These are phyloP conservation scores for Hydropotes inermis DNA, from an alignment of 2,113 vertebrate species.

Conservation along the genomic window DNA sequence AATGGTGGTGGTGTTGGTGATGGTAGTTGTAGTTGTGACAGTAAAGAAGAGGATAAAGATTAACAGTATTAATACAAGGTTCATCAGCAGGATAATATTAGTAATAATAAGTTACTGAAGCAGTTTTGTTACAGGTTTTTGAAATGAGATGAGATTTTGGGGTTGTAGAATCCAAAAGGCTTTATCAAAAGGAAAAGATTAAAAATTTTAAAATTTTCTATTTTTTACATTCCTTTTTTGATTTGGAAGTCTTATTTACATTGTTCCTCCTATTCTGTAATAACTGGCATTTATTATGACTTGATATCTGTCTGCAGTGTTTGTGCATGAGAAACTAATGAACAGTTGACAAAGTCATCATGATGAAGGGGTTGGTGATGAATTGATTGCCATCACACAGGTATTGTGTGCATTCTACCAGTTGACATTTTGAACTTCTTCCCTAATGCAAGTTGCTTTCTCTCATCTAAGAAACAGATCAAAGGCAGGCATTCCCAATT, in stretches of 20 bases:
- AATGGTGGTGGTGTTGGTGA: neutral
- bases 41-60: neutral
- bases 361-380: slow-evolving; percentile 61
- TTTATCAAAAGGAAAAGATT: neutral
- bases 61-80: neutral
- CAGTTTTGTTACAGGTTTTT: neutral
- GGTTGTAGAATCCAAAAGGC: neutral
- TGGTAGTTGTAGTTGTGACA: neutral
- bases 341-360: slow-evolving; percentile 74
- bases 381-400: slow-evolving; percentile 59
- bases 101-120: neutral
- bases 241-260: slow-evolving; percentile 45
- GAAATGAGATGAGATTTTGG: neutral
- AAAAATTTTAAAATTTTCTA: neutral
- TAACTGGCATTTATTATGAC: slow-evolving; percentile 49
- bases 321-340: slow-evolving; percentile 67
- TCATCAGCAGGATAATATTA: neutral
- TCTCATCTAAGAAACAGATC: slow-evolving; percentile 70
- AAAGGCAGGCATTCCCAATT: slow-evolving; percentile 74
- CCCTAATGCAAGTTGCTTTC: slow-evolving; percentile 64
- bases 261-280: neutral
- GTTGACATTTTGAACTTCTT: slow-evolving; percentile 72
- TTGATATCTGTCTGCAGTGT: slow-evolving; percentile 58
- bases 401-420: slow-evolving; percentile 63
- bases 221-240: neutral